Evolutionary conservation across 2,888 invertebrate genomes (phyloP).

Genomic region (Dicranocentrus wangi): DNA sequence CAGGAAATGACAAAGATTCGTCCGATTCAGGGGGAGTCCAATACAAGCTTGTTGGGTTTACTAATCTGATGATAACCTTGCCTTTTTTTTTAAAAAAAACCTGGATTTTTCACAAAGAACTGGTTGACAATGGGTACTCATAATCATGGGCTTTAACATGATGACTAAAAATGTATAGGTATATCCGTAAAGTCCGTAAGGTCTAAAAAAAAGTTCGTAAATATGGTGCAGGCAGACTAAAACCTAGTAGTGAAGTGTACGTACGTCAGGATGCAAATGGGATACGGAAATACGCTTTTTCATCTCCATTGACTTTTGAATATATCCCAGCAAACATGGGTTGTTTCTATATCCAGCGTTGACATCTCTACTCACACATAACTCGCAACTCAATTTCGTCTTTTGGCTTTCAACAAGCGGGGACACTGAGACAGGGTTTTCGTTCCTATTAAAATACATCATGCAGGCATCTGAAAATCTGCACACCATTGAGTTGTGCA

Average conservation of each 20-base stretch:
- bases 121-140: conserved; percentile 23
- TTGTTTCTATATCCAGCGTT: conserved; percentile 12
- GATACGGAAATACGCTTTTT: conserved; percentile 52
- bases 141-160: background rate
- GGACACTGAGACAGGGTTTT: conserved; percentile 15
- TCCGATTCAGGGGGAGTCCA: background rate
- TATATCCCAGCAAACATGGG: conserved; percentile 19
- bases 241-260: background rate
- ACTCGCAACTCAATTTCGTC: conserved; percentile 2
- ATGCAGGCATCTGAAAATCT: background rate
- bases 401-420: conserved; percentile 13
- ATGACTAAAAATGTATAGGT: background rate
- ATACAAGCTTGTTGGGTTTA: background rate
- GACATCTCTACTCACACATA: background rate
- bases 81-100: background rate
- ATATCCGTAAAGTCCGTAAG: background rate
- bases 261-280: conserved; percentile 38
- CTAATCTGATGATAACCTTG: conserved; percentile 5
- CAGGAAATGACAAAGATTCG: background rate
- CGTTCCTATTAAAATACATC: conserved; percentile 5
- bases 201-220: background rate
- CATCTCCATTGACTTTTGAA: conserved; percentile 55
- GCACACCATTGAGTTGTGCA: background rate
- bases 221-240: too few species aligned
- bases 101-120: background rate